A percentile compares a stretch with the other conserved stretches of the same genome.
Conservation (phyloP, 2,888 invertebrate species). For the Agonum fuliginosum region DNA sequence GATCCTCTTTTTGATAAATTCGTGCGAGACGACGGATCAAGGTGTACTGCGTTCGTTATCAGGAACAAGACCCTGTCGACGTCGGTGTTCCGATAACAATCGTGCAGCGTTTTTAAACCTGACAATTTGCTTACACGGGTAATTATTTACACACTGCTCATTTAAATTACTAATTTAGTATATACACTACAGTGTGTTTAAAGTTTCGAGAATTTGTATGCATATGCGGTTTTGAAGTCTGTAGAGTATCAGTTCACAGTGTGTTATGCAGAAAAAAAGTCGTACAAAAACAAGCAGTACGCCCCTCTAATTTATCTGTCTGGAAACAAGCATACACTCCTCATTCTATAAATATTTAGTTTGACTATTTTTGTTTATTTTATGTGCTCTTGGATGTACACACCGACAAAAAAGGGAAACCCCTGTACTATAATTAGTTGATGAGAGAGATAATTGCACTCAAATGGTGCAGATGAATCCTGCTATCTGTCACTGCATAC, state of each 20-base stretch:
- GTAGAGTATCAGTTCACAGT: constrained; percentile 28
- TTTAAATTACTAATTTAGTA: constrained; percentile 35
- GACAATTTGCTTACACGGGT: constrained; percentile 38
- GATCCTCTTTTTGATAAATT: constrained; percentile 39
- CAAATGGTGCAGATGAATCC: neutral
- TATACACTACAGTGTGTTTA: neutral
- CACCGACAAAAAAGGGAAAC: constrained; percentile 35
- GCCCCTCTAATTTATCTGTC: constrained; percentile 60
- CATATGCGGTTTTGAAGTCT: constrained; percentile 13
- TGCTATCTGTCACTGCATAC: neutral
- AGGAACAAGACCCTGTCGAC: constrained; percentile 30
- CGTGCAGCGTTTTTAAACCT: constrained; percentile 1
- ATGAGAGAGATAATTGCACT: constrained; percentile 43
- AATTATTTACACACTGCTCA: constrained; percentile 30
- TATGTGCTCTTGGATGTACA: constrained; percentile 48
- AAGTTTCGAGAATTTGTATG: neutral
- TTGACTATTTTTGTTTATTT: constrained; percentile 58
- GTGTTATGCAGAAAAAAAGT: constrained; percentile 53
- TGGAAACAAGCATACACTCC: constrained; percentile 51
- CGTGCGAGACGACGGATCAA: constrained; percentile 42
- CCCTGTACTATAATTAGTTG: constrained; percentile 42
- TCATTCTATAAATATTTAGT: constrained; percentile 59
- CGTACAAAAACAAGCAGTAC: constrained; percentile 51
- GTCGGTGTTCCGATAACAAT: constrained; percentile 28
- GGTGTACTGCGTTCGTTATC: constrained; percentile 38